phyloP scores from a whole-genome alignment of 2,797 vertebrate genomes.

The Cyclopterus lumpus region DNA sequence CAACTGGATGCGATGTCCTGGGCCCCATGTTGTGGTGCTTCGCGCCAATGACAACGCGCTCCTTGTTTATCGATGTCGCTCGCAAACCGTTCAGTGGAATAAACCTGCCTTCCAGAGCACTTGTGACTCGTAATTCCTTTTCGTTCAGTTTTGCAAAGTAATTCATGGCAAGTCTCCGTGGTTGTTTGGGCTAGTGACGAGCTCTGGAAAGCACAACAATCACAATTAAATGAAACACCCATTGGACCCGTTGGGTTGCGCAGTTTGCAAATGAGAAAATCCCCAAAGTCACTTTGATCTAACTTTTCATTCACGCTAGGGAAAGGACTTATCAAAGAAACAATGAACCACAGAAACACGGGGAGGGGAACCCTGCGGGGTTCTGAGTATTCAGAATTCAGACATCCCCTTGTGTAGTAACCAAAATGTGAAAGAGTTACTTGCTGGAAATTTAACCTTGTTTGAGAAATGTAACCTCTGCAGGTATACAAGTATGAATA shows the following conservation, averaged over 20 bases:
- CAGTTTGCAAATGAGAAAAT: constrained; percentile 12
- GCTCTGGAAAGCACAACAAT: constrained; percentile 41
- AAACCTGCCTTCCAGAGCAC: constrained; percentile 5
- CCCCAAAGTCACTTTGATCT: constrained; percentile 18
- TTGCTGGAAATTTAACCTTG: neutral
- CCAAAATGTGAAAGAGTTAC: neutral
- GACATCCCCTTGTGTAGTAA: neutral
- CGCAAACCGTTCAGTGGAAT: neutral
- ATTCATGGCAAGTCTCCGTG: constrained; percentile 21
- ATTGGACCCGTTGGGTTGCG: neutral
- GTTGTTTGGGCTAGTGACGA: constrained; percentile 24
- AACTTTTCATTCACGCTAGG: neutral
- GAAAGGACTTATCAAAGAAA: constrained; percentile 11
- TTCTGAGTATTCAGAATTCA: neutral
- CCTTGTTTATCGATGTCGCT: neutral
- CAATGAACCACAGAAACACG: neutral
- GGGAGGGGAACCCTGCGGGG: neutral
- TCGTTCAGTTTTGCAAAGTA: neutral
- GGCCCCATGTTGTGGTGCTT: too few relatives aligned
- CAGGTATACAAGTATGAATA: constrained; percentile 25
- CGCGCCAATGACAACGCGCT: neutral
- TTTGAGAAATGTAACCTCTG: constrained; percentile 1
- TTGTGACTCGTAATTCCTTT: neutral
- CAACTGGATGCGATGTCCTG: too few relatives aligned
- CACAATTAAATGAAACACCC: constrained; percentile 8